Evolutionary conservation across 2,888 invertebrate species (phyloP).

Genomic region (Timema cristinae): DNA sequence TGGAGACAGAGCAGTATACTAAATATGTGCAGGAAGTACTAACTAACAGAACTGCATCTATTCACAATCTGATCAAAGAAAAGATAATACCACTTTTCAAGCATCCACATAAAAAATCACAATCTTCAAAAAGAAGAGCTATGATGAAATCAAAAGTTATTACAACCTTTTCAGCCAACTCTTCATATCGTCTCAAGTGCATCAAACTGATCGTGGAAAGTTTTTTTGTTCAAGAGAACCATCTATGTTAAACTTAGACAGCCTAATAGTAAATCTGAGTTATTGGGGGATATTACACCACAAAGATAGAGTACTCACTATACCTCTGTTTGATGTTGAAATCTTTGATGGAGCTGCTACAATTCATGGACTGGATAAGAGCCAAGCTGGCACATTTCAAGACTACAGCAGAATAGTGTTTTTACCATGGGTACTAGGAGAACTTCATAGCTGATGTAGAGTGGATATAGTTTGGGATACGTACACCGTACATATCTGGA

Average conservation of each 20-base stretch:
- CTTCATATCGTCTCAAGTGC: background rate
- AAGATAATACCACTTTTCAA: constrained; percentile 11
- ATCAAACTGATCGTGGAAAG: background rate
- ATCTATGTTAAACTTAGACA: background rate
- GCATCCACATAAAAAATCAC: constrained; percentile 10
- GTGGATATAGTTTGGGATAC: background rate
- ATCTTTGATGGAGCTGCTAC: constrained; percentile 1
- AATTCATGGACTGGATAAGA: background rate
- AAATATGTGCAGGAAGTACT: constrained; percentile 3
- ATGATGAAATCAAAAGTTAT: background rate
- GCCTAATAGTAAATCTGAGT: constrained; percentile 1
- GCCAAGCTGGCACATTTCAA: too few relatives aligned
- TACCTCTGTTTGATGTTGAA: background rate
- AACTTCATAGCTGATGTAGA: background rate
- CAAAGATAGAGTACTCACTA: background rate
- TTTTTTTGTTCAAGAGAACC: constrained; percentile 2
- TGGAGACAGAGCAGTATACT: constrained; percentile 4
- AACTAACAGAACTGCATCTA: background rate
- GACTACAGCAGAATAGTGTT: background rate
- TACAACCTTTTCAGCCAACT: constrained; percentile 4
- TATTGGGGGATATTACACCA: background rate
- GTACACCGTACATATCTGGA: background rate
- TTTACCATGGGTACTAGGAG: background rate
- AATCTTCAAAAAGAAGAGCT: background rate
- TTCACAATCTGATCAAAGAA: background rate